Conservation (phyloP, 2,888 invertebrate species). For the Scaptomyza reducta region DNA sequence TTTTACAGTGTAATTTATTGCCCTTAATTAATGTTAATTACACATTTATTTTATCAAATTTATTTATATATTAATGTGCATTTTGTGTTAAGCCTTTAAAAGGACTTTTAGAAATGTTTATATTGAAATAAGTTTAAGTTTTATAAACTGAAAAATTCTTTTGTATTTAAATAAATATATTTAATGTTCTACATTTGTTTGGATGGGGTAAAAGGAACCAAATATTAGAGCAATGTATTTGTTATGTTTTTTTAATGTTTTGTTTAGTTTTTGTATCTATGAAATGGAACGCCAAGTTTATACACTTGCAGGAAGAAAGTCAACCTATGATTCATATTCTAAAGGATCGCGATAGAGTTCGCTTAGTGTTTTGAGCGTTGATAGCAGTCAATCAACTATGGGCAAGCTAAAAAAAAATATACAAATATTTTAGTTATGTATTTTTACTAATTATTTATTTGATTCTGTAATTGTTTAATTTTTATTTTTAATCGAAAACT, state of each 20-base stretch:
- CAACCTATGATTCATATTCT: not conserved
- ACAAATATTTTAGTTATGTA: not conserved
- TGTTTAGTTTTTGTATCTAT: too few relatives aligned
- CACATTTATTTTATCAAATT: not conserved
- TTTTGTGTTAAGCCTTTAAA: slow-evolving; percentile 1
- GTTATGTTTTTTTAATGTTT: too few relatives aligned
- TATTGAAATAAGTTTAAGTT: too few relatives aligned
- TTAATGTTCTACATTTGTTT: not conserved
- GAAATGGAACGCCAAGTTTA: too few relatives aligned
- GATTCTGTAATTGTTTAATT: not conserved
- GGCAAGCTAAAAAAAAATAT: not conserved
- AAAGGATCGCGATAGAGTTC: not conserved
- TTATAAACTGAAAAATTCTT: too few relatives aligned
- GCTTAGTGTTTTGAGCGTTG: too few relatives aligned
- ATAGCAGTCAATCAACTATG: too few relatives aligned
- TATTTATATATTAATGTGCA: not conserved
- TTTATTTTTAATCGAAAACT: not conserved
- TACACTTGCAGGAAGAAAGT: not conserved
- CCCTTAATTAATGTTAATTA: slow-evolving; percentile 16
- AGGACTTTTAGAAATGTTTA: not conserved
- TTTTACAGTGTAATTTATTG: slow-evolving; percentile 22
- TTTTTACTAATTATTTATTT: not conserved
- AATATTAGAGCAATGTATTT: too few relatives aligned
- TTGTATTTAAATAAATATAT: too few relatives aligned
- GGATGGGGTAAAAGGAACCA: not conserved